These are phyloP conservation scores for Eulithis prunata DNA, from an alignment of 2,888 invertebrate genomes.

Conservation along the genomic window DNA sequence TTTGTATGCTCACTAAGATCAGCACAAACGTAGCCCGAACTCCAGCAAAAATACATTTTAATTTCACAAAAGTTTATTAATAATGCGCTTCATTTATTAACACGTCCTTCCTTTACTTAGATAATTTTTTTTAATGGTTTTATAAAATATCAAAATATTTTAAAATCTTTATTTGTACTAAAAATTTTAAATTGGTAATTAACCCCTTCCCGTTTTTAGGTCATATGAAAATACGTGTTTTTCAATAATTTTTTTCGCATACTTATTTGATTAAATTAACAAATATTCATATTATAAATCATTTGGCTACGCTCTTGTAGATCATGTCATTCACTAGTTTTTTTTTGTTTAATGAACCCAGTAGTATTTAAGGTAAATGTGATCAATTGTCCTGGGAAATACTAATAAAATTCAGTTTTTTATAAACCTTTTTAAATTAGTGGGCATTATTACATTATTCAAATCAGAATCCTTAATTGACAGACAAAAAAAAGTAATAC, in stretches of 20 bases:
- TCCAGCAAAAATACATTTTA: conserved; percentile 7
- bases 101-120: background rate
- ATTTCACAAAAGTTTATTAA: background rate
- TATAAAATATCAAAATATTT: no score
- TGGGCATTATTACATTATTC: background rate
- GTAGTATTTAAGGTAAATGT: conserved; percentile 16
- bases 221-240: background rate
- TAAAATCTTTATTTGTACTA: no score
- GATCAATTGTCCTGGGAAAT: conserved; percentile 15
- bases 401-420: background rate
- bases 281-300: no score
- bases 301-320: conserved; percentile 22
- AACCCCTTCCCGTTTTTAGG: background rate
- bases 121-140: no score
- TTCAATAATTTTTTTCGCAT: background rate
- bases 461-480: background rate
- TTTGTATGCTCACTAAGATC: conserved; percentile 42
- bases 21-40: conserved; percentile 40
- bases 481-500: conserved; percentile 26
- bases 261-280: no score
- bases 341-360: conserved; percentile 4
- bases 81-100: background rate
- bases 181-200: no score
- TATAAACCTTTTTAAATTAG: background rate
- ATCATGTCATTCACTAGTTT: conserved; percentile 30